Percentiles rank a stretch among this genome's conserved stretches.
Conservation (phyloP, 2,888 invertebrate species). For the Eupithecia abbreviata region DNA sequence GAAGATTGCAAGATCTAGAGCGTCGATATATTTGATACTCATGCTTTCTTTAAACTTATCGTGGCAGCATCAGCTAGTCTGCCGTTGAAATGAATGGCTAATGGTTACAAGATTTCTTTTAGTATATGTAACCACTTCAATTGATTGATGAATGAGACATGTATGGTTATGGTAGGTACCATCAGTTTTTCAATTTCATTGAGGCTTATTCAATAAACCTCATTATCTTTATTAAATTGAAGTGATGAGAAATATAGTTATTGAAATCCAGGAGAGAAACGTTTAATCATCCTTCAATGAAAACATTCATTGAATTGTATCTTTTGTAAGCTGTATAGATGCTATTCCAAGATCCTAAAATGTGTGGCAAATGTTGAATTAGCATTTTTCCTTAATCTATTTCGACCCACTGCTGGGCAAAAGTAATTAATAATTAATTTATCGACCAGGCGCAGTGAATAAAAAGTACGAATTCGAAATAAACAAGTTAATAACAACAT, state of each 20-base stretch:
- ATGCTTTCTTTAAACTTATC: background rate
- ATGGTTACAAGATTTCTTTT: background rate
- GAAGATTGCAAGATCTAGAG: slow-evolving; percentile 20
- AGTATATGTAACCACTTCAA: background rate
- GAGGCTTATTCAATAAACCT: background rate
- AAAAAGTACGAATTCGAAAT: background rate
- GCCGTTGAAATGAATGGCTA: background rate
- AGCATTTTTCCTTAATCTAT: background rate
- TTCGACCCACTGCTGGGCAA: background rate
- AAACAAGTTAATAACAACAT: background rate
- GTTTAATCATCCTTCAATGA: background rate
- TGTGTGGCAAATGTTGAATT: background rate
- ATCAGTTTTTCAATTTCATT: background rate
- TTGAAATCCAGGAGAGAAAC: background rate
- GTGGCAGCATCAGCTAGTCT: background rate
- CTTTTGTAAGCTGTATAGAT: background rate
- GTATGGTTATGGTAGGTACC: background rate
- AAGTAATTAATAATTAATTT: background rate
- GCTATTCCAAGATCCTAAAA: background rate
- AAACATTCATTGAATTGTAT: background rate
- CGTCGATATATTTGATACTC: slow-evolving; percentile 9
- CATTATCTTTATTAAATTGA: too few species aligned
- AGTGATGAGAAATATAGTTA: too few species aligned
- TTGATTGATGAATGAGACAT: background rate
- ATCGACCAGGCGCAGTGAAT: background rate